Conservation (phyloP, 2,888 invertebrate genomes). For the Drosophila yooni region DNA sequence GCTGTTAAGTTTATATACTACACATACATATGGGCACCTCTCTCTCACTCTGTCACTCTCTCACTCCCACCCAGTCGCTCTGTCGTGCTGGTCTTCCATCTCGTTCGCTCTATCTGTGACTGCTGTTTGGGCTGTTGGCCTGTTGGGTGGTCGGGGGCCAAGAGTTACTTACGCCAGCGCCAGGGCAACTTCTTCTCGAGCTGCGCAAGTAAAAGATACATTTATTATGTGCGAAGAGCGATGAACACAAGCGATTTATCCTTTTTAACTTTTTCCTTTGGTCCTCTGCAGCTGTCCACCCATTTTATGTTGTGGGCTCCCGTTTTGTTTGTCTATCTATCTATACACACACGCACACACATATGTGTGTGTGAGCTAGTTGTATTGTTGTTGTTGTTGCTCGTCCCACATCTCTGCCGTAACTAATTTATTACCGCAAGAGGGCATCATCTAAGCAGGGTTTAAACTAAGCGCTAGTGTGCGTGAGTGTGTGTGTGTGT, state of each 20-base stretch:
- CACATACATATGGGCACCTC: slow-evolving; percentile 40
- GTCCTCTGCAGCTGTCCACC: slow-evolving; percentile 52
- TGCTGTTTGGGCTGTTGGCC: slow-evolving; percentile 11
- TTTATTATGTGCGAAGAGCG: slow-evolving; percentile 83
- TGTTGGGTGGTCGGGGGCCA: slow-evolving; percentile 47
- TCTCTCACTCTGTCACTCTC: slow-evolving; percentile 1
- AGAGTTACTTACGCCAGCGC: slow-evolving; percentile 70
- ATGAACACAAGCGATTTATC: slow-evolving; percentile 83
- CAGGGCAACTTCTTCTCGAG: slow-evolving; percentile 58
- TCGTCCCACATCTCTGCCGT: slow-evolving; percentile 69
- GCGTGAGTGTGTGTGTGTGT: not conserved
- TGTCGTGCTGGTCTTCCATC: slow-evolving; percentile 5
- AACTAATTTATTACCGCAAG: slow-evolving; percentile 75
- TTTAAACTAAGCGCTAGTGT: slow-evolving; percentile 52
- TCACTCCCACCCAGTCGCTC: too few relatives aligned
- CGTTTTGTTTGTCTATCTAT: slow-evolving; percentile 29
- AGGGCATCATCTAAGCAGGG: slow-evolving; percentile 69
- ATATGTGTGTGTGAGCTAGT: slow-evolving; percentile 11
- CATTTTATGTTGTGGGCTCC: slow-evolving; percentile 44
- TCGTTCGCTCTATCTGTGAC: slow-evolving; percentile 19
- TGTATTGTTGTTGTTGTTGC: slow-evolving; percentile 26
- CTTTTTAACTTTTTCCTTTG: slow-evolving; percentile 80
- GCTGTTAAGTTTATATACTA: slow-evolving; percentile 82
- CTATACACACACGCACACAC: not conserved
- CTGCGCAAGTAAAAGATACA: slow-evolving; percentile 82